phyloP scores from a whole-genome alignment of 2,113 vertebrate species.

The Forbesichthys agassizii region DNA sequence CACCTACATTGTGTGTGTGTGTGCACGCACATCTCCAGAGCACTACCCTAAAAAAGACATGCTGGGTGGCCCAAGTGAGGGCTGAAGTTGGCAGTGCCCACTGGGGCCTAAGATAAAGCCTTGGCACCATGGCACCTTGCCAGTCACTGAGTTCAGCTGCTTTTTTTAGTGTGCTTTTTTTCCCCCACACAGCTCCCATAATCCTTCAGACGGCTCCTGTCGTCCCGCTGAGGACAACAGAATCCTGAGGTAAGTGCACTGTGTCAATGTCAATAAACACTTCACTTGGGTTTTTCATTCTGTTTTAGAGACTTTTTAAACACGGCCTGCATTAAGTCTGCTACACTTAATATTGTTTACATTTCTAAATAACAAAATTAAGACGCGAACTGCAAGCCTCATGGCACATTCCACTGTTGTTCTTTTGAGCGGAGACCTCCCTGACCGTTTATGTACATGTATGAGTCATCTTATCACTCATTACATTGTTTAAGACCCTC shows the following conservation, averaged over 20 bases:
- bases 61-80: conserved; percentile 51
- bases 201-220: conserved; percentile 4
- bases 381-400: neutral
- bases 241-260: neutral
- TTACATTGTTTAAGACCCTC: neutral
- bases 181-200: conserved; percentile 1
- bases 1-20: neutral
- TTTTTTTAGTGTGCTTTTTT: too few species aligned
- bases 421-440: neutral
- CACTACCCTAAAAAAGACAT: conserved; percentile 23
- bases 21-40: neutral
- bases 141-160: conserved; percentile 18
- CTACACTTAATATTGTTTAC: neutral
- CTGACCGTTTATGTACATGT: neutral
- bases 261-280: neutral
- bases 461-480: conserved; percentile 3
- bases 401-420: neutral
- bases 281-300: neutral
- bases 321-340: neutral
- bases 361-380: too few species aligned
- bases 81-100: conserved; percentile 48
- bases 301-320: neutral
- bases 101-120: conserved; percentile 35
- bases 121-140: conserved; percentile 27
- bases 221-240: neutral